Percentiles rank a stretch among this genome's conserved stretches.
These are phyloP conservation scores for Pentalonia nigronervosa DNA, from an alignment of 1,140 invertebrate genomes.

Conservation along the genomic window DNA sequence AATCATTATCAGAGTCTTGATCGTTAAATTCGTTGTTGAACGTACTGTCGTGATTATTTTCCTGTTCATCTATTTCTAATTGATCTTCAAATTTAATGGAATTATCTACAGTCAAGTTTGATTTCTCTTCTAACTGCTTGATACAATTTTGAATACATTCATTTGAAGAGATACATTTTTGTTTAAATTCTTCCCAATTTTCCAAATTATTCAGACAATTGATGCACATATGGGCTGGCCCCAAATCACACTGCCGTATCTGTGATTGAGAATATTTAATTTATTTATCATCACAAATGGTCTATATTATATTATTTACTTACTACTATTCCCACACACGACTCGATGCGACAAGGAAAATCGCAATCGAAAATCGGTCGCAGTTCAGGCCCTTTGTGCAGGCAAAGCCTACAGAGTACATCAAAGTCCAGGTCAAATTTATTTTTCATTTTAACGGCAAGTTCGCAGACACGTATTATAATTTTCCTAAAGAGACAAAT, in stretches of 20 bases:
- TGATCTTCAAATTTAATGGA: not conserved
- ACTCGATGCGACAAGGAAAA: constrained; percentile 14
- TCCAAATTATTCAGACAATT: constrained; percentile 24
- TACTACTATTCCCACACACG: constrained; percentile 41
- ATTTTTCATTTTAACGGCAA: not conserved
- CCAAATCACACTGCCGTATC: not conserved
- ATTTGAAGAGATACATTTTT: constrained; percentile 36
- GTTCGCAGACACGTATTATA: not conserved
- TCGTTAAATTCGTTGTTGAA: not conserved
- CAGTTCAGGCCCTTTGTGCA: not conserved
- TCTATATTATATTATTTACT: not conserved
- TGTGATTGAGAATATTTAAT: not conserved
- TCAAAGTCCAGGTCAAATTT: constrained; percentile 36
- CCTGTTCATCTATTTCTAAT: not conserved
- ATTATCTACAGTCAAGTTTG: not conserved
- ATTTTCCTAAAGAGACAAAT: not conserved
- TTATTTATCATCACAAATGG: not conserved
- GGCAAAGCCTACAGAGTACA: constrained; percentile 27
- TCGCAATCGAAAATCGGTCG: constrained; percentile 15
- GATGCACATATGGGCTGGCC: not conserved
- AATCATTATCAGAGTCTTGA: constrained; percentile 44
- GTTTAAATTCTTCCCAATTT: constrained; percentile 44
- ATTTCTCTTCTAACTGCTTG: not conserved
- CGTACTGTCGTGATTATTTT: not conserved
- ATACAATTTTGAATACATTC: constrained; percentile 23